A percentile compares a stretch with the other conserved stretches of the same genome.
Evolutionary conservation across 2,888 invertebrate species (phyloP).

Genomic region (Protonemura montana): DNA sequence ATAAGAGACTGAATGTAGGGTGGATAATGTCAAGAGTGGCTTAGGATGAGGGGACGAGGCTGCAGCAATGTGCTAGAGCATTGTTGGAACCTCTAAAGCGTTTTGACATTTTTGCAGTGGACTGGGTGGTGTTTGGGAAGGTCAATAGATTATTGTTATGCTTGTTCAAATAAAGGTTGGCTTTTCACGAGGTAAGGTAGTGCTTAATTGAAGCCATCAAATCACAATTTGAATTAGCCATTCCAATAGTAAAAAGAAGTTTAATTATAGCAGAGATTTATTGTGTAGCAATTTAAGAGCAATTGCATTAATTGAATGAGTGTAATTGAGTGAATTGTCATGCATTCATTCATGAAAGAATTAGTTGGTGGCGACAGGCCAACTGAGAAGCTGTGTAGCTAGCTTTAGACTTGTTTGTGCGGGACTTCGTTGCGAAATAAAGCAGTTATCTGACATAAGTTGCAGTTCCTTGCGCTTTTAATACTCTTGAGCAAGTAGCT

Average conservation of each 20-base stretch:
- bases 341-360: neutral
- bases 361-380: neutral
- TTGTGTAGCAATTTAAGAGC: neutral
- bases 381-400: neutral
- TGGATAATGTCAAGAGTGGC: neutral
- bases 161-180: neutral
- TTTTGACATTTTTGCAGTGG: neutral
- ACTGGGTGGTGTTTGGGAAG: neutral
- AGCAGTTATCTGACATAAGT: no score
- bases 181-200: neutral
- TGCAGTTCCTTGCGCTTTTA: no score
- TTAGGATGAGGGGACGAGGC: neutral
- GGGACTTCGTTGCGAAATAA: no score
- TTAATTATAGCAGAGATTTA: neutral
- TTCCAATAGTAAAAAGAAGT: neutral
- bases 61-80: neutral
- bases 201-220: neutral
- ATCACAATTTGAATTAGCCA: neutral
- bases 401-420: neutral
- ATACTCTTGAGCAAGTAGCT: no score
- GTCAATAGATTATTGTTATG: neutral
- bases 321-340: neutral
- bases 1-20: neutral
- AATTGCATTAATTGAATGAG: neutral
- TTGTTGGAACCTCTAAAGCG: neutral